Evolutionary conservation across 2,113 vertebrate genomes (phyloP).

Genomic region (Numenius arquata): DNA sequence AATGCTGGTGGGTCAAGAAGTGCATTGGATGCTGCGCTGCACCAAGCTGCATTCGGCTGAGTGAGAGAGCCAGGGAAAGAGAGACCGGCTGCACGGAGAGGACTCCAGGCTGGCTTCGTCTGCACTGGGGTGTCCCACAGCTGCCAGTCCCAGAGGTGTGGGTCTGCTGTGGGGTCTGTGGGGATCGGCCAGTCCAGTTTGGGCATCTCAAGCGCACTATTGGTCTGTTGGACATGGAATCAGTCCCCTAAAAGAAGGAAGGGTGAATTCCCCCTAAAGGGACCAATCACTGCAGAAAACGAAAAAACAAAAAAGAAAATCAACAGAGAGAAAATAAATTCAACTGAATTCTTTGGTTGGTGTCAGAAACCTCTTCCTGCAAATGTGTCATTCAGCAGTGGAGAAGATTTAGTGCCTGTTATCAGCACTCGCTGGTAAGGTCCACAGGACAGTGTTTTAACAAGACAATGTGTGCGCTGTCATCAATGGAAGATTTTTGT

Average conservation of each 20-base stretch:
- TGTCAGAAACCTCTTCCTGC: background rate
- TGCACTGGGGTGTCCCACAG: background rate
- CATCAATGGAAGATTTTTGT: background rate
- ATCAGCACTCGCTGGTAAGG: background rate
- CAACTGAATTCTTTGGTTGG: background rate
- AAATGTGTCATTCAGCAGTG: background rate
- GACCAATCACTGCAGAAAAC: background rate
- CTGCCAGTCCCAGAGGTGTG: background rate
- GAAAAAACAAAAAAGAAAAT: background rate
- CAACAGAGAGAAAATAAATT: background rate
- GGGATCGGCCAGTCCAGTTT: accelerated
- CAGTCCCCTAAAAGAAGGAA: background rate
- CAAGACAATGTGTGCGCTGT: background rate
- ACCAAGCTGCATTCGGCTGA: background rate
- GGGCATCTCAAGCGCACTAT: background rate
- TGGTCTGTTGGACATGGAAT: background rate
- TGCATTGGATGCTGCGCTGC: background rate
- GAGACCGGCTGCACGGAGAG: no score
- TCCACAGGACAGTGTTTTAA: background rate
- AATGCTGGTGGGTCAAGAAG: background rate
- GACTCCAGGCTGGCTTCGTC: background rate
- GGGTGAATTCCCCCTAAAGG: background rate
- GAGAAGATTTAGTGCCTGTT: background rate
- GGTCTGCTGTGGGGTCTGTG: background rate
- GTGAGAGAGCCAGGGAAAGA: background rate